These are phyloP conservation scores for Cynaeus angustus DNA, from an alignment of 2,888 invertebrate genomes.

Conservation along the genomic window DNA sequence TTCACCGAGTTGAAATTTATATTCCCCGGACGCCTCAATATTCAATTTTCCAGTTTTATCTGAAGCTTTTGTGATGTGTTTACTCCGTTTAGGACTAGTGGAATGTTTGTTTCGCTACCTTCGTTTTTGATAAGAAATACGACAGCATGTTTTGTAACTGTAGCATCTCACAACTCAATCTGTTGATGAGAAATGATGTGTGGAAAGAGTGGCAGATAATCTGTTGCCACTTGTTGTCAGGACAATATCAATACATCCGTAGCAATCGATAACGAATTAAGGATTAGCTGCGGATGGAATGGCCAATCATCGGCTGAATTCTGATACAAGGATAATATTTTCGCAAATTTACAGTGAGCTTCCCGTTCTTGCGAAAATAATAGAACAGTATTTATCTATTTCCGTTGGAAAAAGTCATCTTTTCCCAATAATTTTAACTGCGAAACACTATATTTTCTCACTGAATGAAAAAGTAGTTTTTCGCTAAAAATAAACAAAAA, in stretches of 20 bases:
- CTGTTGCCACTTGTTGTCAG: conserved; percentile 22
- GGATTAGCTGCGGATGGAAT: conserved; percentile 9
- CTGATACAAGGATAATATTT: background rate
- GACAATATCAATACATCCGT: conserved; percentile 21
- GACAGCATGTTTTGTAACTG: conserved; percentile 11
- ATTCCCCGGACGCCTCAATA: conserved; percentile 52
- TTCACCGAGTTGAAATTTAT: conserved; percentile 54
- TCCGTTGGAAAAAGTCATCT: too few species aligned
- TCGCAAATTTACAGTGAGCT: background rate
- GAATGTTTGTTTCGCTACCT: conserved; percentile 35
- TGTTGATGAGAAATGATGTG: background rate
- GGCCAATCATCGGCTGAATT: background rate
- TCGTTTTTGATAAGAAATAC: conserved; percentile 1
- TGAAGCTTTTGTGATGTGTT: conserved; percentile 52
- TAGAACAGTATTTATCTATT: too few species aligned
- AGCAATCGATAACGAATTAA: conserved; percentile 20
- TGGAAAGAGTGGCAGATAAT: conserved; percentile 15
- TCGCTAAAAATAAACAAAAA: too few species aligned
- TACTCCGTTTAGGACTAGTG: conserved; percentile 40
- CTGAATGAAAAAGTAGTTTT: too few species aligned
- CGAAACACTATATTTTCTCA: too few species aligned
- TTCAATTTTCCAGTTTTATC: conserved; percentile 52
- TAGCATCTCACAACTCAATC: conserved; percentile 4
- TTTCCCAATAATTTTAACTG: too few species aligned
- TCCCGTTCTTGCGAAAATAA: background rate